A percentile compares a stretch with the other conserved stretches of the same genome.
These are phyloP conservation scores for Equus przewalskii DNA, from an alignment of 2,113 vertebrate species.

Conservation along the genomic window DNA sequence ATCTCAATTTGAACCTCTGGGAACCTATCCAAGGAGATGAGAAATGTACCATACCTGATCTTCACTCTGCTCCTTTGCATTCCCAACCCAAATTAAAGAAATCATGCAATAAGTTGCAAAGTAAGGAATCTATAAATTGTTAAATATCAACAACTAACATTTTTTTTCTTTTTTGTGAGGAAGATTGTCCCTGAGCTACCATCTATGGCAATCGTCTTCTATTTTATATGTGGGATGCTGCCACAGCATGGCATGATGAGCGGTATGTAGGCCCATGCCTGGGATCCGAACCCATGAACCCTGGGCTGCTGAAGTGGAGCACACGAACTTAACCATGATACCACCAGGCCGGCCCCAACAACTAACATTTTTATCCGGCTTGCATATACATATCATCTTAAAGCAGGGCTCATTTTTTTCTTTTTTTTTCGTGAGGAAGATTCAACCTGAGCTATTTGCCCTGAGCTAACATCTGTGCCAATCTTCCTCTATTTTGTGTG, in stretches of 20 bases:
- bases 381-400: background rate
- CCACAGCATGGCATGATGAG: no score
- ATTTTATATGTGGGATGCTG: no score
- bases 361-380: slow-evolving; percentile 39
- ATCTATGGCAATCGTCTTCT: no score
- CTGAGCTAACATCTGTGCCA: no score
- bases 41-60: background rate
- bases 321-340: no score
- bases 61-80: slow-evolving; percentile 31
- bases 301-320: no score
- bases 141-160: slow-evolving; percentile 59
- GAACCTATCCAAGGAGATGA: slow-evolving; percentile 66
- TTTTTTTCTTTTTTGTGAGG: background rate
- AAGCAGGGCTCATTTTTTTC: background rate
- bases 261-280: no score
- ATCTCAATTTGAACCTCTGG: slow-evolving; percentile 59
- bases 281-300: no score
- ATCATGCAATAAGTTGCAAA: slow-evolving; percentile 54
- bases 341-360: background rate
- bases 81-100: slow-evolving; percentile 53
- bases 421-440: no score
- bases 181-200: no score
- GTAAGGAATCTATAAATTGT: slow-evolving; percentile 50
- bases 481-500: no score
- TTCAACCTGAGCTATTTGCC: no score